A percentile compares a stretch with the other conserved stretches of the same genome.
These are phyloP conservation scores for Phrynocephalus versicolor DNA, from an alignment of 2,113 vertebrate genomes.

Conservation along the genomic window DNA sequence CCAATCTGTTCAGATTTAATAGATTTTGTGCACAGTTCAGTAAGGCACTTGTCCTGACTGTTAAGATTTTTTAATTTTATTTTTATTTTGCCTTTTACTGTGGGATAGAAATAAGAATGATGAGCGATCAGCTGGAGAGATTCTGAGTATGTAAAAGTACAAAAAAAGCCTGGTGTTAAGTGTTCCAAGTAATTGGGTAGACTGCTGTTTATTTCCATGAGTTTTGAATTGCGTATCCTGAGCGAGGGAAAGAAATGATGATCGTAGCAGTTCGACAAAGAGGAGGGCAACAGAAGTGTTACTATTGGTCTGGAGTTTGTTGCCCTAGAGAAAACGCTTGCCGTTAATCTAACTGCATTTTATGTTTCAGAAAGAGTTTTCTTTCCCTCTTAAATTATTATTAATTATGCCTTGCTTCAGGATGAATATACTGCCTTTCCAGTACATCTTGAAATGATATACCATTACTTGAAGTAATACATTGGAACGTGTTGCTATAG, in stretches of 20 bases:
- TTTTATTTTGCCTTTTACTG: not conserved
- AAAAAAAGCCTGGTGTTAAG: conserved; percentile 2
- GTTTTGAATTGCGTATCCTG: not conserved
- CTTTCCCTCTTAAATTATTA: conserved; percentile 16
- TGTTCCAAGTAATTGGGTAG: conserved; percentile 22
- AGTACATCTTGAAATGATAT: conserved; percentile 43
- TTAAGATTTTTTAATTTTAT: not conserved
- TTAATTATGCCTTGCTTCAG: conserved; percentile 44
- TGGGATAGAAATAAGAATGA: conserved; percentile 12
- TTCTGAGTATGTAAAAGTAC: not conserved
- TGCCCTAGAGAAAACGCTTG: conserved; percentile 1
- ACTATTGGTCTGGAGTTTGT: conserved; percentile 7
- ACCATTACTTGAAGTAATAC: conserved; percentile 55
- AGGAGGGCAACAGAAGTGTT: not conserved
- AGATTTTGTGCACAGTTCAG: not conserved
- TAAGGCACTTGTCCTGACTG: not conserved
- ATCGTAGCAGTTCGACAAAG: conserved; percentile 18
- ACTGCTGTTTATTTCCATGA: not conserved
- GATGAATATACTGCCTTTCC: conserved; percentile 60
- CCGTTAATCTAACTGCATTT: not conserved
- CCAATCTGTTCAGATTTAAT: not conserved
- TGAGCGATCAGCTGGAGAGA: not conserved
- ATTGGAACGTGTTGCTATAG: conserved; percentile 53
- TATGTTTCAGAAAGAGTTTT: conserved; percentile 15
- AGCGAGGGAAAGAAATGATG: not conserved